Percentiles rank a stretch among this genome's conserved stretches.
Evolutionary conservation across 2,113 vertebrate species (phyloP).

Genomic region (Paratilapia polleni): DNA sequence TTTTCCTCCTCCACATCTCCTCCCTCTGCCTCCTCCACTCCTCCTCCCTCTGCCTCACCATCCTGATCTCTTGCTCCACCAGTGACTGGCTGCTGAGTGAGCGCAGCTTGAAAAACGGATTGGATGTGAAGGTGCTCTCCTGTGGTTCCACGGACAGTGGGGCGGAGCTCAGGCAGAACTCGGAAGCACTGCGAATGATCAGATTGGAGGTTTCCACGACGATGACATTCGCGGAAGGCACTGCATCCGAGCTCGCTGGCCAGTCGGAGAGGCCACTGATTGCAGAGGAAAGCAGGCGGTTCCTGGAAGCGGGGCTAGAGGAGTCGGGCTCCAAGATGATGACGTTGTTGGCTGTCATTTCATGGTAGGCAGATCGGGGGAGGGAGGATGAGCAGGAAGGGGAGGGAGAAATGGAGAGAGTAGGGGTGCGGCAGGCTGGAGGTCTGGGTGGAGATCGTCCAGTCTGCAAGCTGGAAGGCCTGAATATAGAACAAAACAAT

Average conservation of each 20-base stretch:
- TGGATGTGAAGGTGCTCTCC: conserved; percentile 73
- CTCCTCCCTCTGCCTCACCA: conserved; percentile 77
- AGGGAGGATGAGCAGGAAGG: conserved; percentile 63
- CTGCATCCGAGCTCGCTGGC: conserved; percentile 27
- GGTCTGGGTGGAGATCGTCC: conserved; percentile 61
- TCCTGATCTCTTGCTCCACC: conserved; percentile 75
- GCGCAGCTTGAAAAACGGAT: conserved; percentile 78
- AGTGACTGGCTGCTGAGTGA: conserved; percentile 78
- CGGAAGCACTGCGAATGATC: conserved; percentile 76
- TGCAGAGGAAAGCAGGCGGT: conserved; percentile 42
- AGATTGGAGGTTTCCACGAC: conserved; percentile 78
- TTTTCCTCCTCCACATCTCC: conserved; percentile 62
- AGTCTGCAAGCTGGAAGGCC: conserved; percentile 55
- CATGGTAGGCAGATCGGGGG: conserved; percentile 65
- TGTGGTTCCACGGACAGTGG: conserved; percentile 33
- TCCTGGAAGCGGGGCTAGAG: conserved; percentile 53
- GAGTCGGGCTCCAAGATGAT: conserved; percentile 76
- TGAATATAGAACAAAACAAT: conserved; percentile 23
- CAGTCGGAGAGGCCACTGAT: conserved; percentile 56
- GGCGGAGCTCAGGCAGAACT: conserved; percentile 71
- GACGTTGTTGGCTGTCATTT: conserved; percentile 75
- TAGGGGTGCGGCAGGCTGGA: conserved; percentile 67
- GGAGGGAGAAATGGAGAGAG: conserved; percentile 61
- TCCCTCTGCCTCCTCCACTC: conserved; percentile 76
- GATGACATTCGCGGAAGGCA: conserved; percentile 63